These are phyloP conservation scores for Phalacrocorax pelagicus DNA, from an alignment of 2,113 vertebrate genomes.

Conservation along the genomic window DNA sequence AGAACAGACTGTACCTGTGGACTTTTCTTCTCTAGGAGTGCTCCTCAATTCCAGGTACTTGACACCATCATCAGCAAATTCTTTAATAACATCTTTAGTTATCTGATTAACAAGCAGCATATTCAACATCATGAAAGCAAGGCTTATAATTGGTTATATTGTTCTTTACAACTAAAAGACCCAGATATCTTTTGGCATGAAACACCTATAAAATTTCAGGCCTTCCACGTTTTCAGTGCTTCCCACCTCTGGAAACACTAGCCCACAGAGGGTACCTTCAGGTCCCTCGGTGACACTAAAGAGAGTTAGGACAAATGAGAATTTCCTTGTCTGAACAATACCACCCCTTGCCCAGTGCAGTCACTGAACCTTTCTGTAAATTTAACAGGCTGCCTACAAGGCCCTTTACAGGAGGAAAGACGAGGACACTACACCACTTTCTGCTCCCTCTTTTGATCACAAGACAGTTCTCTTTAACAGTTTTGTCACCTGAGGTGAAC, in stretches of 20 bases:
- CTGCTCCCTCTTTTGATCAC: background rate
- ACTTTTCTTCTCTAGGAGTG: constrained; percentile 86
- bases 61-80: constrained; percentile 95
- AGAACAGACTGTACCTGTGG: constrained; percentile 67
- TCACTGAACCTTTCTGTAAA: background rate
- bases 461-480: background rate
- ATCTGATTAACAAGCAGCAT: constrained; percentile 75
- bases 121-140: background rate
- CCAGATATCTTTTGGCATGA: background rate
- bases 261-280: background rate
- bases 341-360: background rate
- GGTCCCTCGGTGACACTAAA: background rate
- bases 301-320: background rate
- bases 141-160: background rate
- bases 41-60: constrained; percentile 95
- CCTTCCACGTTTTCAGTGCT: background rate
- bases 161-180: background rate
- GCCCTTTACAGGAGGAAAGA: background rate
- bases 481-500: background rate
- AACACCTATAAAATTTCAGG: background rate
- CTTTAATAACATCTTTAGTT: constrained; percentile 91
- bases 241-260: background rate
- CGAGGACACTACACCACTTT: background rate
- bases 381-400: background rate
- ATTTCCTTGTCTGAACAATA: background rate